Percentiles rank a stretch among this genome's conserved stretches.
phyloP scores from a whole-genome alignment of 2,888 invertebrate species.

The Synergus umbraculus region DNA sequence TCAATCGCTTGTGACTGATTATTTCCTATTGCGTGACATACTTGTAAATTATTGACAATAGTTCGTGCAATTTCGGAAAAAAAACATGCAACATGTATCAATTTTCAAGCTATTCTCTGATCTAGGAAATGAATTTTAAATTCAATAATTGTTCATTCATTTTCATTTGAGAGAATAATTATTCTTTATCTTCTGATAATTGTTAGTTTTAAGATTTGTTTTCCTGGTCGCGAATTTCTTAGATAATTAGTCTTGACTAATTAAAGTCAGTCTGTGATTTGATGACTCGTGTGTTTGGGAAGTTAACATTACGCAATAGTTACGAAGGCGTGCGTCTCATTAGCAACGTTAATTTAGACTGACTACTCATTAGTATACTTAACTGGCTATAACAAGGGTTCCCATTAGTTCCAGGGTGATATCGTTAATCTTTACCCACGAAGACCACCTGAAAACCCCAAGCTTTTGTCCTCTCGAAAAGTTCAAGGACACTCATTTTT shows the following conservation, averaged over 20 bases:
- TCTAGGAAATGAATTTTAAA: background rate
- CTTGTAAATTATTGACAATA: background rate
- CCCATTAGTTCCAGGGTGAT: slow-evolving; percentile 21
- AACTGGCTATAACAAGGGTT: slow-evolving; percentile 24
- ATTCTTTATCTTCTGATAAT: background rate
- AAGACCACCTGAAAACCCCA: slow-evolving; percentile 1
- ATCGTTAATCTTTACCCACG: slow-evolving; percentile 25
- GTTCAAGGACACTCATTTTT: background rate
- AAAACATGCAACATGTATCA: background rate
- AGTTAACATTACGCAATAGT: background rate
- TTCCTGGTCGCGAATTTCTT: background rate
- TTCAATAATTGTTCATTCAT: background rate
- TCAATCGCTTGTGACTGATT: slow-evolving; percentile 2
- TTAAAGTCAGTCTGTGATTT: background rate
- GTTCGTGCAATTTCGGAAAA: background rate
- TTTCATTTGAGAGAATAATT: no score
- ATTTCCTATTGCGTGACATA: slow-evolving; percentile 22
- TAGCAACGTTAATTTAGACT: slow-evolving; percentile 30
- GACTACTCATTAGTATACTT: slow-evolving; percentile 30
- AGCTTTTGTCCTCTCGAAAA: background rate
- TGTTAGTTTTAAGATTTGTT: background rate
- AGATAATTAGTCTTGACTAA: background rate
- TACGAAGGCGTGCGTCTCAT: background rate
- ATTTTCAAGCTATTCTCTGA: background rate
- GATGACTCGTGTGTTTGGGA: background rate